A percentile compares a stretch with the other conserved stretches of the same genome.
Conservation (phyloP, 2,113 vertebrate genomes). For the Fregetta grallaria region DNA sequence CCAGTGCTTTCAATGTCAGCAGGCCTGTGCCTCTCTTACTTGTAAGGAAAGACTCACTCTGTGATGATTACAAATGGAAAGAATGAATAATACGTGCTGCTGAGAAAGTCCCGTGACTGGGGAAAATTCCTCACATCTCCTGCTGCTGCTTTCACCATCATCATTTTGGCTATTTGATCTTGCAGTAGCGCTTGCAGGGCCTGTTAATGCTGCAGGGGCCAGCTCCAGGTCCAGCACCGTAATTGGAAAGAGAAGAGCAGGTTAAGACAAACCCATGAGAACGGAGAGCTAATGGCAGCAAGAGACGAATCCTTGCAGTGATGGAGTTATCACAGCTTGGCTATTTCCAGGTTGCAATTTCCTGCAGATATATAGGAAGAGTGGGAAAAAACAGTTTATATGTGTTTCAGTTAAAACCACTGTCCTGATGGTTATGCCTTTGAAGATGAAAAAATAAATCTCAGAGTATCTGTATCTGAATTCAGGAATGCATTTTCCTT, state of each 20-base stretch:
- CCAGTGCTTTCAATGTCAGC: background rate
- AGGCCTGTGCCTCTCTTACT: background rate
- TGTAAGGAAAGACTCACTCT: background rate
- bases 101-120: background rate
- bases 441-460: background rate
- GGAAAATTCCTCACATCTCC: background rate
- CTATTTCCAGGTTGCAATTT: background rate
- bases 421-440: background rate
- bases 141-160: background rate
- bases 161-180: background rate
- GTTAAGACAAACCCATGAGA: background rate
- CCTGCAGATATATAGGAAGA: background rate
- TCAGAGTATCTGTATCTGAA: background rate
- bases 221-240: background rate
- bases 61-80: constrained; percentile 13
- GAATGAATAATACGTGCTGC: background rate
- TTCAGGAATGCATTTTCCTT: background rate
- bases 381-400: background rate
- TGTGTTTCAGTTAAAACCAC: background rate
- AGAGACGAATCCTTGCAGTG: fast-evolving
- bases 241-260: background rate
- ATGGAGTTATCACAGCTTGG: background rate
- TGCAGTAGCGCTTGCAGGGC: fast-evolving
- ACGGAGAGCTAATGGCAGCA: background rate
- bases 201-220: fast-evolving